These are phyloP conservation scores for Hydrocynus forskahlii DNA, from an alignment of 2,797 vertebrate species.

Conservation along the genomic window DNA sequence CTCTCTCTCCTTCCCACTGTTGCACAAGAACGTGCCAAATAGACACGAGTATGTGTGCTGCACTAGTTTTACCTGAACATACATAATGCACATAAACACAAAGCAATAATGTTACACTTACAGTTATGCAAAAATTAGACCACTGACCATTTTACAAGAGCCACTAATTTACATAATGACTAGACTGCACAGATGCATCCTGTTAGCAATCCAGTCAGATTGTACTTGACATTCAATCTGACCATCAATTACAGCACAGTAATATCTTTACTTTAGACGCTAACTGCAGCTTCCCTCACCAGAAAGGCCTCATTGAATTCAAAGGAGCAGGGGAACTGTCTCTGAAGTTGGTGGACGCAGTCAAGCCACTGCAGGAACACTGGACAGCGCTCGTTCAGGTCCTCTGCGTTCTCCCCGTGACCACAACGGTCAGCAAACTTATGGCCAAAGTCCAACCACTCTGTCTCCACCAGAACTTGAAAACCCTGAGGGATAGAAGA, in stretches of 20 bases:
- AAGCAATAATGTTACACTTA: neutral
- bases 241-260: neutral
- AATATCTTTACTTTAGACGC: neutral
- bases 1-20: conserved; percentile 94
- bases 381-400: conserved; percentile 95
- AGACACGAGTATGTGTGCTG: conserved; percentile 98
- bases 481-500: conserved; percentile 81
- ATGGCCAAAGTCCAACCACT: conserved; percentile 98
- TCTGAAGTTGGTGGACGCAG: conserved; percentile 97
- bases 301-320: conserved; percentile 99
- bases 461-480: conserved; percentile 95
- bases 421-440: conserved; percentile 98
- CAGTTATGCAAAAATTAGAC: neutral
- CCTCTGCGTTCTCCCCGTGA: conserved; percentile 94
- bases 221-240: neutral
- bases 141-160: neutral
- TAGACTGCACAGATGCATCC: neutral
- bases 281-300: conserved; percentile 71
- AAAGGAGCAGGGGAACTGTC: conserved; percentile 99
- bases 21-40: conserved; percentile 98
- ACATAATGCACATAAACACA: conserved; percentile 29
- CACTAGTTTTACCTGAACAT: conserved; percentile 91
- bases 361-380: conserved; percentile 99
- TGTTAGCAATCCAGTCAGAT: neutral
- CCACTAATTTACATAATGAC: neutral